Base-by-base conservation (phyloP, 1,140 invertebrate genomes). In the Rhopalosiphum maidis region DNA sequence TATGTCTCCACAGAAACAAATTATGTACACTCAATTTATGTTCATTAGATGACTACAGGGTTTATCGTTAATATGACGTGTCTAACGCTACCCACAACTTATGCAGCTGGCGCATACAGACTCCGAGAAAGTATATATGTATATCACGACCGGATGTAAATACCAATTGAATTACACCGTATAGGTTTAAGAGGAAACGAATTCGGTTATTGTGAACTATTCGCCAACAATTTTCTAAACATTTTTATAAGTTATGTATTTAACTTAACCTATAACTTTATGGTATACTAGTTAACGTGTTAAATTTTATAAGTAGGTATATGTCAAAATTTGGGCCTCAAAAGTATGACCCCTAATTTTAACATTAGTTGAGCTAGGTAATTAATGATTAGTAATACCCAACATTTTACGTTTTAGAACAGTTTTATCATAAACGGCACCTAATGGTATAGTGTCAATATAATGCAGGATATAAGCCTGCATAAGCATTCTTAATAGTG, bases 61-160 rank as follows among this genome's bases (percentile, higher is more conserved):
- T 68, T 68, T 68, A 68, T n/a, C 60, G 15, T 68, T 68, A 4
- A n/a, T 68, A n/a, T 68, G 60, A 68, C n/a, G 60, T 68, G 60
- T 68, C 60, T 3, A n/a, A 68, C 30, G 60, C 11, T 11, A n/a
- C 15, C 60, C 30, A 68, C 30, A 30, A 68, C 15, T 68, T n/a
- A 30, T n/a, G 60, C 60, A n/a, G n/a, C 60, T 1, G 60, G 4
- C 30, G 60, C 60, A 5, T 68, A 15, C 30, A 68, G 3, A 68
- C 15, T n/a, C 5, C 11, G 5, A 77, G 60, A 35, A 0, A n/a
- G 60, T n/a, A n/a, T 77, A 41, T 2, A 77, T 77, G 60, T 77
- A n/a, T 77, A 77, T 77, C 60, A 77, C 60, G 60, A 77, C 60
- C n/a, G 60, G 60, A 77, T 77, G n/a, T 77, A 77, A 77, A 77